Percentiles rank a stretch among this genome's conserved stretches.
Conservation (phyloP, 2,113 vertebrate genomes). For the Oryzias curvinotus region DNA sequence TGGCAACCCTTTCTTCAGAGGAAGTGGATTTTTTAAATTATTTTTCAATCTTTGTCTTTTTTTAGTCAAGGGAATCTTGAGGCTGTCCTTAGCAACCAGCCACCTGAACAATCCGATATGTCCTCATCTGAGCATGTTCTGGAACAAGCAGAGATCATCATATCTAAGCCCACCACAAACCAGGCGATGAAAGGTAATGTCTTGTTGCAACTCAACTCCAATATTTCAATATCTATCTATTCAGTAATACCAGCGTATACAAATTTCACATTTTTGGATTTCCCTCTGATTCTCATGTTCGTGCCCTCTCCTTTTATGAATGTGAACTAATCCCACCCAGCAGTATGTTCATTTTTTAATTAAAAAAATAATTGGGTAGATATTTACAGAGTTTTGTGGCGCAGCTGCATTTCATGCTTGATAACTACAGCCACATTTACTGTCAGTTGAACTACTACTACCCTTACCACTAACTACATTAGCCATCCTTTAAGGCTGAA, state of each 20-base stretch:
- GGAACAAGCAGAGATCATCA: constrained; percentile 65
- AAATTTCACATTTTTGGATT: neutral
- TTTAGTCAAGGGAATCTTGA: constrained; percentile 56
- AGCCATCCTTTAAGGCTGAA: too few relatives aligned
- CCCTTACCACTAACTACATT: too few relatives aligned
- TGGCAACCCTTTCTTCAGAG: too few relatives aligned
- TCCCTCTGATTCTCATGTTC: neutral
- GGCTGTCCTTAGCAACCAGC: constrained; percentile 12
- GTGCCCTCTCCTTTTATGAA: neutral
- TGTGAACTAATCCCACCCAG: neutral
- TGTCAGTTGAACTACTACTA: too few relatives aligned
- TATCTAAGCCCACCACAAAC: constrained; percentile 65
- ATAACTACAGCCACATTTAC: too few relatives aligned
- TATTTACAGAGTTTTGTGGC: too few relatives aligned
- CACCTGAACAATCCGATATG: constrained; percentile 35
- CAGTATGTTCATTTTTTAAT: too few relatives aligned
- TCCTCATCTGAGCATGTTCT: constrained; percentile 62
- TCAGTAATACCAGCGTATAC: neutral
- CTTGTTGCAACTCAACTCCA: neutral
- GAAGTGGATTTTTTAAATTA: neutral
- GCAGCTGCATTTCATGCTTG: too few relatives aligned
- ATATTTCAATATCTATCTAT: neutral
- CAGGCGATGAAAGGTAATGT: constrained; percentile 80
- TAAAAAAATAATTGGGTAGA: too few relatives aligned
- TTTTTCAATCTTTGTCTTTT: neutral